A percentile compares a stretch with the other conserved stretches of the same genome.
Evolutionary conservation across 2,113 vertebrate genomes (phyloP).

Genomic region (Corvus hawaiiensis): DNA sequence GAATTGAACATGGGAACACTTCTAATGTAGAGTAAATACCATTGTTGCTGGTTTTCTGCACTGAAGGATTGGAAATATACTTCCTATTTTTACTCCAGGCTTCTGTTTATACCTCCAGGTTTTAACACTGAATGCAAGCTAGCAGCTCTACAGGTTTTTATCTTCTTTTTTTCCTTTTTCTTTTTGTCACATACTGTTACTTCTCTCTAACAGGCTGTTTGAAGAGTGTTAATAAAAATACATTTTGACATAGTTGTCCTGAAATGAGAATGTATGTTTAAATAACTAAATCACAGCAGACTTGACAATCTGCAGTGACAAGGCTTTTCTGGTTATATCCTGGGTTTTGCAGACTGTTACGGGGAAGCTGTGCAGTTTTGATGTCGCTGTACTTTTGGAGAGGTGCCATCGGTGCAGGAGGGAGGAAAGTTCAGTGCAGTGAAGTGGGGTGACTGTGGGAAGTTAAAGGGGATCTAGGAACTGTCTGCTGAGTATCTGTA

Average conservation of each 20-base stretch:
- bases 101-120: conserved; percentile 73
- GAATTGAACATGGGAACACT: conserved; percentile 32
- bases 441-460: neutral
- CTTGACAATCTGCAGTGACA: neutral
- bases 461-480: neutral
- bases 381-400: neutral
- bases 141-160: conserved; percentile 43
- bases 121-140: conserved; percentile 77
- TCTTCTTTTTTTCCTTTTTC: neutral
- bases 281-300: neutral
- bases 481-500: neutral
- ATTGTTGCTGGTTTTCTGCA: conserved; percentile 53
- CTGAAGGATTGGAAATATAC: conserved; percentile 54
- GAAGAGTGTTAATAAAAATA: conserved; percentile 62
- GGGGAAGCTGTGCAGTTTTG: neutral
- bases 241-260: neutral
- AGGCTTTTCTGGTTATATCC: neutral
- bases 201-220: conserved; percentile 33
- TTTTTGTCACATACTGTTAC: neutral
- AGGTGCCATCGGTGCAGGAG: neutral
- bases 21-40: conserved; percentile 36
- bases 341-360: neutral
- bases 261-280: neutral
- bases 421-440: neutral
- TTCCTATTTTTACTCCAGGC: conserved; percentile 50